Base-by-base conservation (phyloP, 2,797 vertebrate genomes). In the Paedocypris micromegethes region DNA sequence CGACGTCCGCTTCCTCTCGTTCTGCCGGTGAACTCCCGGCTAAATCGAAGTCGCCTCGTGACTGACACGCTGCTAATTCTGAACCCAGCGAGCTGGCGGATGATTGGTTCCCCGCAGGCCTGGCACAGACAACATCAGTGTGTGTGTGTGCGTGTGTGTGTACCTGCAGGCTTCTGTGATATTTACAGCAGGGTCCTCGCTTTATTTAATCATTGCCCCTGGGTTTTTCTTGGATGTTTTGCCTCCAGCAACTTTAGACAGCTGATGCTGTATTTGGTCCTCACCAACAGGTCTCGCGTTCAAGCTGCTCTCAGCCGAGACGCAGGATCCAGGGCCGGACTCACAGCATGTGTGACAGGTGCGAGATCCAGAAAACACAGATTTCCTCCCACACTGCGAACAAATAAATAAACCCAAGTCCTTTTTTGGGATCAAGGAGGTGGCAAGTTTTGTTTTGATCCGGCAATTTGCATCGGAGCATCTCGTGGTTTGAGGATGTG, bases 181-280 rank as follows among this genome's bases (percentile, higher is more conserved):
- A 78, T 78, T 73, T 59, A 61, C 72, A 66, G 50, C 66, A 61
- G 73, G 75, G 68, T 73, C 58, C 49, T 40, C 69, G 74, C 73
- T 75, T 79, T 79, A 77, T 74, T 79, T 77, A 75, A 79, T 79
- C 73, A 43, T 65, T 41, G 72, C 71, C 65, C 61, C 53, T 68
- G 61, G 70, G 73, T 69, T 75, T 74, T 61, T 59, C 71, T 73
- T 75, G 73, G 78, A 78, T 78, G 77, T 70, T 77, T 80, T 79
- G 78, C 70, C 82, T 81, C 75, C 75, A 76, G 81, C 75, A 63
- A 49, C 65, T 77, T 77, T 77, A 80, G 77, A 76, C 76, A 80
- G 77, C 75, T 77, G 67, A 72, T 82, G 77, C 74, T 73, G 80
- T 78, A 82, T 84, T 75, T 74, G 70, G 68, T 79, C 68, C 80